phyloP scores from a whole-genome alignment of 2,797 vertebrate species.

The Astyanax mexicanus region DNA sequence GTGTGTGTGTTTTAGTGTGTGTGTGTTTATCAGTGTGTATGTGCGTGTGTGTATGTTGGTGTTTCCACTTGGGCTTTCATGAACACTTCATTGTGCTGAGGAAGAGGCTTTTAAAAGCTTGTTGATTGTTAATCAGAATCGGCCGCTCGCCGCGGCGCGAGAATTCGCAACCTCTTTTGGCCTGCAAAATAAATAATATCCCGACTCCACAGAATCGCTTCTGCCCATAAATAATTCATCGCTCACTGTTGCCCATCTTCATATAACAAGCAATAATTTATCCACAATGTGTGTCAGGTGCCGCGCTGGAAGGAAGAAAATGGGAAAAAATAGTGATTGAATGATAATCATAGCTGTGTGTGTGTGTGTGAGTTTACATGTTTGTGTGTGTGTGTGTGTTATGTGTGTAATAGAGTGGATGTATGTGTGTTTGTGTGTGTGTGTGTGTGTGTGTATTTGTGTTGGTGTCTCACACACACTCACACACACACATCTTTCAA shows the following conservation, averaged over 20 bases:
- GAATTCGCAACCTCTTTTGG: slow-evolving; percentile 56
- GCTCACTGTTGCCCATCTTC: slow-evolving; percentile 18
- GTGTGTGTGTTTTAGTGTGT: not conserved
- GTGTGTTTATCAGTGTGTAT: no score
- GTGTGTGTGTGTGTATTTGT: slow-evolving; percentile 10
- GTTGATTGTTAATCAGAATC: slow-evolving; percentile 70
- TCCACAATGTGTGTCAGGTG: slow-evolving; percentile 58
- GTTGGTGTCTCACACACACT: no score
- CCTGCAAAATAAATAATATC: slow-evolving; percentile 65
- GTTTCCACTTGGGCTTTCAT: slow-evolving; percentile 25
- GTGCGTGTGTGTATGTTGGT: no score
- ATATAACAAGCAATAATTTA: slow-evolving; percentile 66
- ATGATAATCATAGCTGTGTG: slow-evolving; percentile 39
- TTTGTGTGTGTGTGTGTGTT: slow-evolving; percentile 29
- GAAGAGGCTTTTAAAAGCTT: slow-evolving; percentile 42
- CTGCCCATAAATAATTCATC: slow-evolving; percentile 48
- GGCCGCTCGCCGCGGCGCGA: slow-evolving; percentile 56
- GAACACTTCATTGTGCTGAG: slow-evolving; percentile 36
- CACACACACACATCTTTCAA: slow-evolving; percentile 57
- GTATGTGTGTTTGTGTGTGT: no score
- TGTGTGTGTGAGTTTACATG: slow-evolving; percentile 17
- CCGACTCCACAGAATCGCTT: slow-evolving; percentile 29
- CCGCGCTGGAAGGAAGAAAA: slow-evolving; percentile 27
- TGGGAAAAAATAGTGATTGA: slow-evolving; percentile 44
- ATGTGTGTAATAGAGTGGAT: no score